Evolutionary conservation across 2,888 invertebrate species (phyloP), one percentile per base, ranked within the genome.

Genomic region (Melolontha melolontha): DNA sequence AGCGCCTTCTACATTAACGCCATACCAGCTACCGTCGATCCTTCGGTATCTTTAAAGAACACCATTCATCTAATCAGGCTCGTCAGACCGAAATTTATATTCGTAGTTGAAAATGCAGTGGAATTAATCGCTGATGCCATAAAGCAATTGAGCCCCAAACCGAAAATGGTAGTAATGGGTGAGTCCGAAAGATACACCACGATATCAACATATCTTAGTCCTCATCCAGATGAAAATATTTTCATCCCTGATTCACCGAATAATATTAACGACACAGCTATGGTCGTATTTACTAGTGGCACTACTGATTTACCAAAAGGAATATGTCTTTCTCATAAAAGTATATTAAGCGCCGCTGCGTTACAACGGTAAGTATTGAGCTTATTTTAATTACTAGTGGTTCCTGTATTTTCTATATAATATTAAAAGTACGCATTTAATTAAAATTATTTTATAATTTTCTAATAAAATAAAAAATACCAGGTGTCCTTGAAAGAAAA

Each of bases 1-100:
- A 84, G 85, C 1, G 82, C 82, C 1, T 70, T 84, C 1, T 84
- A 79, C 68, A 78, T 84, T 11, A 85, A 85, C 8, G 75, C 71
- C 41, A 69, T 67, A 40, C 41, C 71, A 1, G 64, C 72, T n/a
- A 67, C 73, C 4, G 47, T 74, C 7, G 72, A 76, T 27, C 70
- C 72, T 7, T 66, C 52, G 0, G 66, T 74, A 66, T 69, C 71
- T 1, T 17, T 65, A 41, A 51, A 64, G 44, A 76, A 77, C 55
- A 66, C 72, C 7, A 69, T 52, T 16, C 68, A 74, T 64, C 49
- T 74, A 11, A n/a, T 75, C 11, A 65, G 67, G 6, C 12, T 72
- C 41, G 70, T 70, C 14, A 68, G 50, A 8, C 76, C 76, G 17
- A 73, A 72, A 44, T 66, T 75, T 10, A 63, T 75, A 14, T 76